Conservation (phyloP, 2,888 invertebrate genomes). For the Caenorhabditis wallacei region DNA sequence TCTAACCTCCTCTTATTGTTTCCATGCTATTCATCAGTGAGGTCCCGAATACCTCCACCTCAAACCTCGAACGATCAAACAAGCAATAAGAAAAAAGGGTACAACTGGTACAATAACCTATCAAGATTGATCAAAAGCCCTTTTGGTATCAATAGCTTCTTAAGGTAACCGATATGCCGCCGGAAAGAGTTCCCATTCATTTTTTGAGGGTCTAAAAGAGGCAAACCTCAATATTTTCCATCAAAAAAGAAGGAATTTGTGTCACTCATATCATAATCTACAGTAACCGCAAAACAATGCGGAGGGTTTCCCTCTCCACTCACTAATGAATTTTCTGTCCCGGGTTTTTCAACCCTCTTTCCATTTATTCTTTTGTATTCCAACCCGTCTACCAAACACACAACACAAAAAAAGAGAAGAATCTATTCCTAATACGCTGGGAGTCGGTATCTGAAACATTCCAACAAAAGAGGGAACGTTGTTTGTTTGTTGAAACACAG, state of each 20-base stretch:
- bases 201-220: neutral
- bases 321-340: conserved; percentile 63
- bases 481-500: conserved; percentile 34
- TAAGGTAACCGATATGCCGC: conserved; percentile 40
- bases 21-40: conserved; percentile 60
- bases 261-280: conserved; percentile 58
- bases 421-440: conserved; percentile 40
- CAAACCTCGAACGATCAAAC: conserved; percentile 49
- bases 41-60: conserved; percentile 45
- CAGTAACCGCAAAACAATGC: conserved; percentile 60
- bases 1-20: conserved; percentile 59
- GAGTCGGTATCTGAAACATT: conserved; percentile 51
- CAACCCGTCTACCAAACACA: conserved; percentile 24
- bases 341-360: conserved; percentile 35
- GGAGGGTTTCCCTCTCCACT: conserved; percentile 39
- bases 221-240: conserved; percentile 10
- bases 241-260: conserved; percentile 32
- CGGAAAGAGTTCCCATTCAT: conserved; percentile 16
- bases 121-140: conserved; percentile 31
- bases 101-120: conserved; percentile 63
- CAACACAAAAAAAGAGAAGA: conserved; percentile 22
- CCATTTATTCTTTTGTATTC: conserved; percentile 48
- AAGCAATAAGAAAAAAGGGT: conserved; percentile 36
- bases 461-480: neutral
- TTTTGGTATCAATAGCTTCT: conserved; percentile 32